These are phyloP conservation scores for Coregonus suidteri DNA, from an alignment of 2,797 vertebrate genomes.

Conservation along the genomic window DNA sequence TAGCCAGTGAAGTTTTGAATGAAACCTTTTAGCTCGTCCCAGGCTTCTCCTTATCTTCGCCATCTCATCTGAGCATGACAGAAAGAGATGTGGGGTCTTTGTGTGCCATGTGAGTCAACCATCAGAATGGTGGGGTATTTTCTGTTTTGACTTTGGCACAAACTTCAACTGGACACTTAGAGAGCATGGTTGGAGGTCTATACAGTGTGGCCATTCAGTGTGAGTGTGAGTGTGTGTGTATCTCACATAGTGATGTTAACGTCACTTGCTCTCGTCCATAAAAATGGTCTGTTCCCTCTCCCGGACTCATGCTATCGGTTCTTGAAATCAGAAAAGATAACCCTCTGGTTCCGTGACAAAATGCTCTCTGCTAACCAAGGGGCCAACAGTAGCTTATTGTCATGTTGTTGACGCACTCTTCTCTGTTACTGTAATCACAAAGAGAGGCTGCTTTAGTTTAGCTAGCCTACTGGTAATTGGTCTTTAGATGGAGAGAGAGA, in stretches of 20 bases:
- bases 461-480: not conserved
- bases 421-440: not conserved
- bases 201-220: not conserved
- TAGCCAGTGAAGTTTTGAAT: conserved; percentile 9
- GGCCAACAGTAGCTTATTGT: not conserved
- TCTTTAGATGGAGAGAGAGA: not conserved
- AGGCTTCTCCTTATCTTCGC: not conserved
- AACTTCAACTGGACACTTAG: not conserved
- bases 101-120: not conserved
- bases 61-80: conserved; percentile 13
- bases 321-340: not conserved
- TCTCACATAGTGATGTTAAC: not conserved
- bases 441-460: not conserved
- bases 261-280: not conserved
- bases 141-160: conserved; percentile 5
- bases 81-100: conserved; percentile 18
- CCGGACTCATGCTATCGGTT: too few relatives aligned
- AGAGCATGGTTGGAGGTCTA: not conserved
- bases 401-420: not conserved
- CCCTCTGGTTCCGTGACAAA: not conserved
- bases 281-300: not conserved
- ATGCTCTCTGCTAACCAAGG: not conserved
- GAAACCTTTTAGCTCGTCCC: not conserved
- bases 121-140: too few relatives aligned
- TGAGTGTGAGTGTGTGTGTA: too few relatives aligned